These are phyloP conservation scores for Drosophila infuscata DNA, from an alignment of 2,888 invertebrate species.

Conservation along the genomic window DNA sequence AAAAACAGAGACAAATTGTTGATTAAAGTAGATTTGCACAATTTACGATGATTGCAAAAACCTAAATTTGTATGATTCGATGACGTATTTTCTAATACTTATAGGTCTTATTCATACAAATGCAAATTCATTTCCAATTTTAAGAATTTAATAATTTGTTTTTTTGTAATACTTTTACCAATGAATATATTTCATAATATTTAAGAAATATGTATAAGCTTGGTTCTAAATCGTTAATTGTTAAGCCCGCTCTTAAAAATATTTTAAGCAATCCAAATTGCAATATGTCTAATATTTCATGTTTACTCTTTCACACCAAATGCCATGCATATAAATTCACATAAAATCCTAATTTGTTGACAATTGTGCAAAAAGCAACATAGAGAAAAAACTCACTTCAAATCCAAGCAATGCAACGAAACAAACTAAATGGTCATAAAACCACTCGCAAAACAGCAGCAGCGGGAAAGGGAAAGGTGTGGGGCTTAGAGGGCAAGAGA, in stretches of 20 bases:
- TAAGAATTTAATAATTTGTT: not conserved
- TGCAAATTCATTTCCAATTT: no score
- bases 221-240: not conserved
- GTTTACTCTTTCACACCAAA: not conserved
- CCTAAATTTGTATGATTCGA: not conserved
- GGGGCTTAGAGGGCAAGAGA: conserved; percentile 10
- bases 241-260: not conserved
- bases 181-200: not conserved
- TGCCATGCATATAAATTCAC: conserved; percentile 5
- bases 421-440: conserved; percentile 74
- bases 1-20: not conserved
- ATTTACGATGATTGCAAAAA: not conserved
- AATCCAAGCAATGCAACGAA: conserved; percentile 55
- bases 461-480: not conserved
- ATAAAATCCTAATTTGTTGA: conserved; percentile 53
- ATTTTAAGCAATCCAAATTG: not conserved
- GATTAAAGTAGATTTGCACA: not conserved
- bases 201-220: not conserved
- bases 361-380: conserved; percentile 46
- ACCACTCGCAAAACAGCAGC: conserved; percentile 28
- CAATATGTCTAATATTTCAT: not conserved
- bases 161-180: not conserved
- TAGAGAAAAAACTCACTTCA: conserved; percentile 29
- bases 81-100: not conserved
- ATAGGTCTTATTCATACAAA: not conserved